A percentile compares a stretch with the other conserved stretches of the same genome.
Evolutionary conservation across 2,888 invertebrate species (phyloP).

Genomic region (Sinelater perroti): DNA sequence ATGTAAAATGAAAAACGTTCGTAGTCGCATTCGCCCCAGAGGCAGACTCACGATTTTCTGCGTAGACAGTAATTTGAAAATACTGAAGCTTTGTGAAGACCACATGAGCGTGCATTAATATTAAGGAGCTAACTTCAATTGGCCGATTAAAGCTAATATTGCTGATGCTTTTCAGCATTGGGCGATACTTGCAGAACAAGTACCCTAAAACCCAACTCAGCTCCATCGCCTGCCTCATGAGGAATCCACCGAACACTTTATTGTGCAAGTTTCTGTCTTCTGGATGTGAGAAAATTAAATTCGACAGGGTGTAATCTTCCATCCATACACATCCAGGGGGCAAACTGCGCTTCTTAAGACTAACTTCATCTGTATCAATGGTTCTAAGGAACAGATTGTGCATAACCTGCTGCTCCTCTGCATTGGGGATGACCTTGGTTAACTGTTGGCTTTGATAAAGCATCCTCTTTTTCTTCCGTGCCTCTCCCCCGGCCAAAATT

Average conservation of each 20-base stretch:
- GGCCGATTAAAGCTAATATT: slow-evolving; percentile 77
- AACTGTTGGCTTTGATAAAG: slow-evolving; percentile 65
- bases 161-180: slow-evolving; percentile 70
- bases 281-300: slow-evolving; percentile 68
- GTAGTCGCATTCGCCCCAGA: slow-evolving; percentile 68
- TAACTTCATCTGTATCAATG: slow-evolving; percentile 63
- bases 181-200: slow-evolving; percentile 67
- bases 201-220: slow-evolving; percentile 73
- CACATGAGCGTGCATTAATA: slow-evolving; percentile 74
- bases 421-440: slow-evolving; percentile 70
- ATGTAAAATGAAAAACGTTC: slow-evolving; percentile 79
- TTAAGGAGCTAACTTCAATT: slow-evolving; percentile 75
- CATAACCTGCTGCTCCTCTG: slow-evolving; percentile 71
- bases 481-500: slow-evolving; percentile 68
- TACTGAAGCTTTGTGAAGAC: slow-evolving; percentile 62
- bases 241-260: slow-evolving; percentile 80
- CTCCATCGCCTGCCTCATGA: slow-evolving; percentile 81
- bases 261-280: slow-evolving; percentile 78
- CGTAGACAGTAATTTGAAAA: slow-evolving; percentile 74
- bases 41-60: slow-evolving; percentile 70
- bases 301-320: slow-evolving; percentile 69
- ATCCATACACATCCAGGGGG: slow-evolving; percentile 73
- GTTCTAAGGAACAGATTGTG: slow-evolving; percentile 73
- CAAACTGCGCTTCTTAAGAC: slow-evolving; percentile 61
- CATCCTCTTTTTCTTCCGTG: slow-evolving; percentile 63